Evolutionary conservation across 2,888 invertebrate species (phyloP), one percentile per base, ranked within the genome.

Genomic region (Lingula anatina): DNA sequence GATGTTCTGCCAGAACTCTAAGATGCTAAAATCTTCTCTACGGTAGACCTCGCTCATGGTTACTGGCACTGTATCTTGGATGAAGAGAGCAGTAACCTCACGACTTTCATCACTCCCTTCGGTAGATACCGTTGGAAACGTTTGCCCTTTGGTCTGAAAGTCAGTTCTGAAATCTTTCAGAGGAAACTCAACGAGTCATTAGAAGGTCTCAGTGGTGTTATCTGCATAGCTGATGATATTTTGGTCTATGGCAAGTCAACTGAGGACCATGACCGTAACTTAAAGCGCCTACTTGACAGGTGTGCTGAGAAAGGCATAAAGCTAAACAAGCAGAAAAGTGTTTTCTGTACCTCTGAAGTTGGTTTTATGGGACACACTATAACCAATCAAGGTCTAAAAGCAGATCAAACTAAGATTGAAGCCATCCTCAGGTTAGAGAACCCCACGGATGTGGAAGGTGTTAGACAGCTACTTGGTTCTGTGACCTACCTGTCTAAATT

Each of bases 191-290:
- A 45, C 12, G 38, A 55, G 25, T 43, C 41, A 7, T 38, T 61
- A 4, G 49, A 51, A 28, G 51, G 47, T 15, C 41, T 60, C 1
- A 15, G 24, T 27, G 52, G 54, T 25, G 56, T 54, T 5, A 31
- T 45, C 2, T 49, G 53, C 21, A 46, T 56, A 15, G 46, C 51
- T 3, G 60, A 57, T 49, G 57, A 59, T 28, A 51, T 57, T 24
- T 20, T 54, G 15, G 49, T 59, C 20, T 44, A 41, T 46, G 61
- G 56, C 5, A 9, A 4, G 9, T 46, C 40, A 4, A 26, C 20
- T 15, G 45, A 5, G 18, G 51, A 57, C 36, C 59, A 59, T 39
- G 52, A 59, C 36, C 25, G 26, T 4, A 51, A 48, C 20, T 20
- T 60, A 26, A 24, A 23, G n/a, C 15, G n/a, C 3, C 39, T 58